phyloP scores from a whole-genome alignment of 2,113 vertebrate species.

The Gnathonemus longibarbis region DNA sequence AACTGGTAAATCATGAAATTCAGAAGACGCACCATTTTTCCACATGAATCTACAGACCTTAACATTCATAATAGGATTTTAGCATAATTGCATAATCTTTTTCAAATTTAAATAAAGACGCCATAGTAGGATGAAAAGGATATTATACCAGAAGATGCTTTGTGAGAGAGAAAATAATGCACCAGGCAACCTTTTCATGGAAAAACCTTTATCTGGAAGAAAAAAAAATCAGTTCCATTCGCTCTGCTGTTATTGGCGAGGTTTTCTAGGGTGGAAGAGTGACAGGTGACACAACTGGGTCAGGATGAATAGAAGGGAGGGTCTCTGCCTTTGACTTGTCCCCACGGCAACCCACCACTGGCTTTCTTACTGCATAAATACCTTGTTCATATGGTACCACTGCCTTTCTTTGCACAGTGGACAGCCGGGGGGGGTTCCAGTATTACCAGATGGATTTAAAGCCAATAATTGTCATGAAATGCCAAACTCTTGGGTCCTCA shows the following conservation, averaged over 20 bases:
- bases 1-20: background rate
- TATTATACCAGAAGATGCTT: background rate
- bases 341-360: slow-evolving; percentile 12
- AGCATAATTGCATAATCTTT: background rate
- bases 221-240: background rate
- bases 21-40: background rate
- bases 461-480: background rate
- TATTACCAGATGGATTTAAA: background rate
- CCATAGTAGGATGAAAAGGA: background rate
- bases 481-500: background rate
- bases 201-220: background rate
- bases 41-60: background rate
- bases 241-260: background rate
- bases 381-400: background rate
- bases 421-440: background rate
- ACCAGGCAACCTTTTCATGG: background rate
- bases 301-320: background rate
- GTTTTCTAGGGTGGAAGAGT: slow-evolving; percentile 1
- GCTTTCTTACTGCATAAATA: background rate
- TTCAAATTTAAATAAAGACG: background rate
- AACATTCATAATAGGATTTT: background rate
- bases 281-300: slow-evolving; percentile 34
- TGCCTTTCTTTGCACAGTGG: background rate
- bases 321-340: background rate
- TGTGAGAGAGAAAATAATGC: background rate